Conservation (phyloP, 2,797 vertebrate species). For the Pyrocephalus nanus region DNA sequence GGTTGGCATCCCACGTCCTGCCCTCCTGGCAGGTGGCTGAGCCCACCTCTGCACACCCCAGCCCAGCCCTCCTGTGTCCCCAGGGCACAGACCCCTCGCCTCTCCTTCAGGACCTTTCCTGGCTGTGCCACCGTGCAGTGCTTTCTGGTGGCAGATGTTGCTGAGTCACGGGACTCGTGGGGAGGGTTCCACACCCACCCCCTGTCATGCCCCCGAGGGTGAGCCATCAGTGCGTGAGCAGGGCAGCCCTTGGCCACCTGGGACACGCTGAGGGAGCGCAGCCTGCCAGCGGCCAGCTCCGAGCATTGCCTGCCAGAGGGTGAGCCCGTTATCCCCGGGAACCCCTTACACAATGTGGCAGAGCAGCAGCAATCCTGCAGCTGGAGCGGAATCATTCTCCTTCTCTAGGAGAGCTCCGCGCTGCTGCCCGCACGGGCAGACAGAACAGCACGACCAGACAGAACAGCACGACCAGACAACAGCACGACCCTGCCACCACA, state of each 20-base stretch:
- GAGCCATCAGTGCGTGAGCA: background rate
- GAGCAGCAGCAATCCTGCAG: background rate
- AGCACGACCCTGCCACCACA: background rate
- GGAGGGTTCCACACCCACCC: background rate
- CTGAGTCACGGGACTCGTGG: background rate
- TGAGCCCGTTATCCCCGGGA: background rate
- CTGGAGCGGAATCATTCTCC: accelerated
- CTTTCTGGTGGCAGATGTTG: background rate
- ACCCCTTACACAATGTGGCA: background rate
- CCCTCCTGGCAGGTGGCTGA: background rate
- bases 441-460: background rate
- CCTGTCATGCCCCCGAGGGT: accelerated
- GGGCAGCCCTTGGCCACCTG: background rate
- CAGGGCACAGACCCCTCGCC: accelerated
- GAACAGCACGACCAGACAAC: accelerated
- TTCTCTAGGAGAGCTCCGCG: background rate
- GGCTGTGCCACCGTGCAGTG: background rate
- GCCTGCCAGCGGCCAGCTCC: background rate
- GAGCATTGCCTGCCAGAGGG: accelerated
- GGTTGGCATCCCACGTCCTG: background rate
- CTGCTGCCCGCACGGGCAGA: accelerated
- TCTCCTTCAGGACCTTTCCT: background rate
- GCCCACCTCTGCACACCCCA: accelerated
- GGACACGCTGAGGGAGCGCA: accelerated
- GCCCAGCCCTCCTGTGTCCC: background rate